Evolutionary conservation across 2,113 vertebrate species (phyloP).

Genomic region (Falco punctatus): DNA sequence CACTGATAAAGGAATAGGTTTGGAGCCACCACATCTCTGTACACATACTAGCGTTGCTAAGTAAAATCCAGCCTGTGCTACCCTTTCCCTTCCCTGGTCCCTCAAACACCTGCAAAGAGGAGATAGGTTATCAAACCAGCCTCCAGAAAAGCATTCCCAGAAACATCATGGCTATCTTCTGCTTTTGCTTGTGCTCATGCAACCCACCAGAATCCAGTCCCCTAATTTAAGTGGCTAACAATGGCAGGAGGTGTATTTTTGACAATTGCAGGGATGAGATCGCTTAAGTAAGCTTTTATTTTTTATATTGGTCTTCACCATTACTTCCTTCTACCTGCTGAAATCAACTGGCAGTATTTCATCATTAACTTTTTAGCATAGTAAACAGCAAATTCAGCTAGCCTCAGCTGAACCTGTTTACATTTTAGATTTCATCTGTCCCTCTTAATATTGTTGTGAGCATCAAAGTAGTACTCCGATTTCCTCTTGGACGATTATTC

Average conservation of each 20-base stretch:
- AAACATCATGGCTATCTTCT: neutral
- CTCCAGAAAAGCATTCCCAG: neutral
- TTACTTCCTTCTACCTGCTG: neutral
- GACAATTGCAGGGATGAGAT: neutral
- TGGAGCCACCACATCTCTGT: neutral
- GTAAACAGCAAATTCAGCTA: neutral
- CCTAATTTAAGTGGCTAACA: neutral
- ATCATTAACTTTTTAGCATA: neutral
- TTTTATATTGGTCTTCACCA: neutral
- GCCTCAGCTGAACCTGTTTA: conserved; percentile 4
- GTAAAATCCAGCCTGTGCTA: neutral
- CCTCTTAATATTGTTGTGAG: neutral
- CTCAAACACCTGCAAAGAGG: neutral
- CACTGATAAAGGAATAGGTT: neutral
- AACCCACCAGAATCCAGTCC: neutral
- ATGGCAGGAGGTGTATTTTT: neutral
- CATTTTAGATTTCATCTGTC: conserved; percentile 12
- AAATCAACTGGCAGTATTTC: neutral
- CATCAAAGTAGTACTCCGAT: neutral
- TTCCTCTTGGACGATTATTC: neutral
- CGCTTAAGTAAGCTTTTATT: neutral
- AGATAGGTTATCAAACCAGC: neutral
- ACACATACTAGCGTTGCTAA: neutral
- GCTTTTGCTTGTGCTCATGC: neutral
- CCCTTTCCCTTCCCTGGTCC: neutral